Evolutionary conservation across 2,888 invertebrate genomes (phyloP), one percentile per base, ranked within the genome.

Genomic region (Prosopocoilus inquinatus): DNA sequence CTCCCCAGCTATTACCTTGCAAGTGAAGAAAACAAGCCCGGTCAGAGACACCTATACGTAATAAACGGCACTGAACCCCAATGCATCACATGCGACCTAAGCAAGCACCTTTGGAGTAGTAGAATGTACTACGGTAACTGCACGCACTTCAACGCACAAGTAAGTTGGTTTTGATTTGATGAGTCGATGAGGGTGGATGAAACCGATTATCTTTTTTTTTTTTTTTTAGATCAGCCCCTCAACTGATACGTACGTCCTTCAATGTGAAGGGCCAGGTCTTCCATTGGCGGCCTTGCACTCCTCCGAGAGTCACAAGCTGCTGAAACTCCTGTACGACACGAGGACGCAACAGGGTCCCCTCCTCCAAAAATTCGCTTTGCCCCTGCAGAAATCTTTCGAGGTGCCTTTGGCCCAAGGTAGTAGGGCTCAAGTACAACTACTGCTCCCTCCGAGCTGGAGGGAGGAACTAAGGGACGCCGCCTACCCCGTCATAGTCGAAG

Each of bases 211-310:
- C 9, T 47, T 47, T 16, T 13, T 47, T 47, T 16, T 35, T 33
- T 53, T 51, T 15, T 62, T 67, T 36, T 52, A 77, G 77, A 68
- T 76, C 60, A 76, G 73, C 67, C 76, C 76, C 36, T 70, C 67
- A 53, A 64, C 67, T 49, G 67, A 68, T 38, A 57, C 63, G 28
- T 94, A 92, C 75, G 92, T 93, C 65, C 82, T 95, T 66, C 87
- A 91, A 72, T 96, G 96, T 77, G 88, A 90, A 68, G 96, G 96
- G n/a, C 95, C 94, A 41, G 92, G 91, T 58, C 84, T 94, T 62
- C 95, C 96, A 58, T 82, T 91, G 67, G 90, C 90, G 44, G 91
- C 85, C 16, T 84, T 91, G 64, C 91, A 92, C 75, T 84, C 86
- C 64, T 85, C 87, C 68, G 82, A 82, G 67, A 87, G 86, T 46